phyloP scores from a whole-genome alignment of 2,797 vertebrate species.

The Anguilla anguilla region DNA sequence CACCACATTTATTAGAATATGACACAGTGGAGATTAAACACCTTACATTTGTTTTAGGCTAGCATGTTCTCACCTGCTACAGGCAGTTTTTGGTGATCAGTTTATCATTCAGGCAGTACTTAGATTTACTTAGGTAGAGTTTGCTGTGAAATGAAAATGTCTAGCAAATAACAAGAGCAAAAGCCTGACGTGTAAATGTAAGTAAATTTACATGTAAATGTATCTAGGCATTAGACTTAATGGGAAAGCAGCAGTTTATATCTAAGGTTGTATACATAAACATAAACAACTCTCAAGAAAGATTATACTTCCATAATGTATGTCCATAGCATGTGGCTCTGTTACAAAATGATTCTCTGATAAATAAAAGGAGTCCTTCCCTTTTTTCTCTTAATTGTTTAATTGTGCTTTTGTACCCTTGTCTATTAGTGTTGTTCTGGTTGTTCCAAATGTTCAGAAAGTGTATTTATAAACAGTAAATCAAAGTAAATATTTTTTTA shows the following conservation, averaged over 20 bases:
- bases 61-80: neutral
- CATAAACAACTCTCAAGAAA: neutral
- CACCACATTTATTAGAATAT: conserved; percentile 9
- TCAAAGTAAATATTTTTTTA: too few species aligned
- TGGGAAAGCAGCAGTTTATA: neutral
- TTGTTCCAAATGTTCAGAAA: too few species aligned
- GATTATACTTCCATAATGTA: neutral
- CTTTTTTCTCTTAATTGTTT: too few species aligned
- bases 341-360: neutral
- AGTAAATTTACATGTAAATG: neutral
- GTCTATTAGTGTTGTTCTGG: too few species aligned
- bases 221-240: neutral
- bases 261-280: neutral
- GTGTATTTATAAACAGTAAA: too few species aligned
- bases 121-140: neutral
- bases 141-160: neutral
- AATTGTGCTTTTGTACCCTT: too few species aligned
- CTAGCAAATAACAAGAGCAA: neutral
- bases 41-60: neutral
- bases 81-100: neutral
- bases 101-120: neutral
- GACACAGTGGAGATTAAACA: neutral
- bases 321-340: neutral
- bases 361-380: neutral
- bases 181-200: neutral